Evolutionary conservation across 2,888 invertebrate species (phyloP).

Genomic region (Scaptodrosophila latifasciaeformis): DNA sequence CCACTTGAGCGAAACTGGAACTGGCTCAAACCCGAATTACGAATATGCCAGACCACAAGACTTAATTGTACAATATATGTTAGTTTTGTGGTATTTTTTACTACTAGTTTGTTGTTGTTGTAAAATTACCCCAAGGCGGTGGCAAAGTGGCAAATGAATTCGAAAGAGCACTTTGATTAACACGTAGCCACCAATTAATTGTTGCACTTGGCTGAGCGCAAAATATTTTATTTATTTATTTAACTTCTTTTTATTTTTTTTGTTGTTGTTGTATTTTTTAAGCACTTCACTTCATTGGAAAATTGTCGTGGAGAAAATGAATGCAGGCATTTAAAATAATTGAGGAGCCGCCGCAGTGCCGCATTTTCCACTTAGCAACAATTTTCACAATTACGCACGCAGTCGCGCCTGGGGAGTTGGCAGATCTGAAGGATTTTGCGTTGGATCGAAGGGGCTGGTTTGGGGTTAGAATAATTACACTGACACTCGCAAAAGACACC

Average conservation of each 20-base stretch:
- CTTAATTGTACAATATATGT: constrained; percentile 20
- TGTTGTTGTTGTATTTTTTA: too few relatives aligned
- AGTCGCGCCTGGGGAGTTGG: too few relatives aligned
- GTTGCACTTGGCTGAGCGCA: too few relatives aligned
- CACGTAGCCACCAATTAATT: constrained; percentile 26
- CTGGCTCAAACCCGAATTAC: constrained; percentile 29
- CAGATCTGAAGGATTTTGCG: too few relatives aligned
- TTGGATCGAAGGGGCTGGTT: neutral
- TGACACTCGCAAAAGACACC: neutral
- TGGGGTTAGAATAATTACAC: too few relatives aligned
- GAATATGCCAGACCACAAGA: constrained; percentile 14
- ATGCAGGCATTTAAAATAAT: constrained; percentile 52
- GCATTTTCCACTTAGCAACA: constrained; percentile 42
- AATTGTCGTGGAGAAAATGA: constrained; percentile 34
- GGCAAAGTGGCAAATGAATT: neutral
- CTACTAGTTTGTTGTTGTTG: too few relatives aligned
- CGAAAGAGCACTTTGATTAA: constrained; percentile 22
- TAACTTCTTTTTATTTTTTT: too few relatives aligned
- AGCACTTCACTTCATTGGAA: constrained; percentile 16
- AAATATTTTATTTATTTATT: too few relatives aligned
- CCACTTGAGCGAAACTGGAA: constrained; percentile 11
- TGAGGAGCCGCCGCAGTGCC: constrained; percentile 28
- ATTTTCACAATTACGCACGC: too few relatives aligned
- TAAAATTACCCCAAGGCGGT: neutral
- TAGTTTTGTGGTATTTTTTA: constrained; percentile 10